phyloP scores from a whole-genome alignment of 2,888 invertebrate species.

The Athalia rosae region DNA sequence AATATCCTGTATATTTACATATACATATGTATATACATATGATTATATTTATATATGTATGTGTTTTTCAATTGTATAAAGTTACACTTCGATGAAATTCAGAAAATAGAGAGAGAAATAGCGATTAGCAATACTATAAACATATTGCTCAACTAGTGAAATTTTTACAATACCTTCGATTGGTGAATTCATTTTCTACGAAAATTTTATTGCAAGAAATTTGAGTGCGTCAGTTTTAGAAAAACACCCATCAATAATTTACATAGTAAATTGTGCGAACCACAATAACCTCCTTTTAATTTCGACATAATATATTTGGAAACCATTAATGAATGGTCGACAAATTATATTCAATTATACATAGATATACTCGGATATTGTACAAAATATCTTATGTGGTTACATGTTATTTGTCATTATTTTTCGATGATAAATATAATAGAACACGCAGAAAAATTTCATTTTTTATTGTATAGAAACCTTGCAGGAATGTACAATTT shows the following conservation, averaged over 20 bases:
- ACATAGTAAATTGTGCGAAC: not conserved
- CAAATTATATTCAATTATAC: slow-evolving; percentile 24
- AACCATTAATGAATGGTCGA: not conserved
- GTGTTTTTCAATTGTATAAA: not conserved
- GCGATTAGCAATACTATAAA: slow-evolving; percentile 35
- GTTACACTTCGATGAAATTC: not conserved
- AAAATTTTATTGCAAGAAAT: not conserved
- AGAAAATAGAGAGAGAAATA: not conserved
- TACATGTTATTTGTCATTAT: slow-evolving; percentile 19
- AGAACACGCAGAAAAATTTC: slow-evolving; percentile 11
- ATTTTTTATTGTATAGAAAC: slow-evolving; percentile 39
- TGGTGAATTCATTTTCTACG: not conserved
- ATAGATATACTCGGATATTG: slow-evolving; percentile 23
- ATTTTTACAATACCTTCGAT: slow-evolving; percentile 24
- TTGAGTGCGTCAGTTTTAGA: not conserved
- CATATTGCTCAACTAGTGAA: slow-evolving; percentile 45
- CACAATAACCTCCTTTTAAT: not conserved
- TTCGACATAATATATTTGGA: too few relatives aligned
- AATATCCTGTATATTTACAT: not conserved
- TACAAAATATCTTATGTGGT: slow-evolving; percentile 25
- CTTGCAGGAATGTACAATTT: slow-evolving; percentile 53
- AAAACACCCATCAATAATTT: slow-evolving; percentile 4
- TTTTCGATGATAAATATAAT: slow-evolving; percentile 34
- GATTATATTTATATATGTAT: too few relatives aligned
- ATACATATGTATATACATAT: too few relatives aligned